Evolutionary conservation across 2,797 vertebrate genomes (phyloP).

Genomic region (Sebastes taczanowskii): DNA sequence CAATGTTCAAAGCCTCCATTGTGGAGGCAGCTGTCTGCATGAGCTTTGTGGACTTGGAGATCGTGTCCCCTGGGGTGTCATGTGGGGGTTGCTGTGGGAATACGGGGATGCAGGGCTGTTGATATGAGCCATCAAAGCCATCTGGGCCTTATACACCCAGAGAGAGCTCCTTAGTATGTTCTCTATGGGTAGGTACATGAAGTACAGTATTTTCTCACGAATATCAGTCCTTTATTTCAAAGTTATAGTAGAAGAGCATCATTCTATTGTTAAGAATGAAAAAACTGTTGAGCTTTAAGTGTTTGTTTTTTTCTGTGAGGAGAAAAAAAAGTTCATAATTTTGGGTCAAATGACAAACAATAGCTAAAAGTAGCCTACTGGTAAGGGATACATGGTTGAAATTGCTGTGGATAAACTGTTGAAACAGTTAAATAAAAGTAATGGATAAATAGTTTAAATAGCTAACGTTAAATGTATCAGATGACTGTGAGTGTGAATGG

Average conservation of each 20-base stretch:
- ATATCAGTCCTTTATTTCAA: neutral
- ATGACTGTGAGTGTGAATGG: too few relatives aligned
- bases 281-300: neutral
- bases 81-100: neutral
- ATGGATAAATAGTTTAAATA: neutral
- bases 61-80: neutral
- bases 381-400: neutral
- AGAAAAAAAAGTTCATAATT: neutral
- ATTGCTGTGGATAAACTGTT: neutral
- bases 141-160: neutral
- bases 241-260: neutral
- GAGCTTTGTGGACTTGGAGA: constrained; percentile 12
- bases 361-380: neutral
- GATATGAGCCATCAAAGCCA: constrained; percentile 8
- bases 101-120: neutral
- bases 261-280: neutral
- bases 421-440: neutral
- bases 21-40: constrained; percentile 7
- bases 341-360: neutral
- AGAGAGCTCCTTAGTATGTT: neutral
- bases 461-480: too few relatives aligned
- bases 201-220: neutral
- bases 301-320: neutral
- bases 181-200: neutral
- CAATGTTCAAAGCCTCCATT: neutral